Evolutionary conservation across 2,113 vertebrate genomes (phyloP).

Genomic region (Datnioides undecimradiatus): DNA sequence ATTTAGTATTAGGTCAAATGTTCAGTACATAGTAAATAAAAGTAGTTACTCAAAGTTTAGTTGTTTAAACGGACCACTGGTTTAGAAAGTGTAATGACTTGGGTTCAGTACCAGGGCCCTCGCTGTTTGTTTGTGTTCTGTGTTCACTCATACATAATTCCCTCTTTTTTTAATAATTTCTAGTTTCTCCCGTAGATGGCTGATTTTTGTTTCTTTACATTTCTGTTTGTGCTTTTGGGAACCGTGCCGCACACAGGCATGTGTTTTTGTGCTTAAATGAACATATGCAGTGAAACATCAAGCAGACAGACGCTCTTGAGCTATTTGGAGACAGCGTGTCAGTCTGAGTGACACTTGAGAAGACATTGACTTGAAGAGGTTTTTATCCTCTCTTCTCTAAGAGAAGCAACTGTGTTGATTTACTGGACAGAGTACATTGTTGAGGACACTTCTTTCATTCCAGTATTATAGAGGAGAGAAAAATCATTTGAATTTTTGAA

Average conservation of each 20-base stretch:
- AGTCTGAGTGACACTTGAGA: conserved; percentile 44
- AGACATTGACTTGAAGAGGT: conserved; percentile 21
- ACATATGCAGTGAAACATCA: neutral
- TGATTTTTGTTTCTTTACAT: neutral
- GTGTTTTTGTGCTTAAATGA: neutral
- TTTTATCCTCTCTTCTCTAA: conserved; percentile 22
- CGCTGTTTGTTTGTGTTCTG: neutral
- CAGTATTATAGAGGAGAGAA: conserved; percentile 3
- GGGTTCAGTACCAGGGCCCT: neutral
- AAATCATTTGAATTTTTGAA: conserved; percentile 2
- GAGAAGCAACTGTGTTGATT: conserved; percentile 16
- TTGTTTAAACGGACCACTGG: neutral
- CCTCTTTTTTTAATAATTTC: neutral
- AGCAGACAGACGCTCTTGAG: conserved; percentile 10
- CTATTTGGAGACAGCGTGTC: conserved; percentile 43
- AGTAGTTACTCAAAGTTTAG: neutral
- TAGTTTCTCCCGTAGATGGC: neutral
- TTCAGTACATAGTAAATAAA: too few relatives aligned
- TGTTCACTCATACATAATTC: neutral
- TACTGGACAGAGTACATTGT: conserved; percentile 12
- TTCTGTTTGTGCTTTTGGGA: neutral
- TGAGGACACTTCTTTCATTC: neutral
- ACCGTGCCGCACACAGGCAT: neutral
- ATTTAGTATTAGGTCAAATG: neutral
- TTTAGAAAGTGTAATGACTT: neutral